Base-by-base conservation (phyloP, 2,113 vertebrate species). In the Telmatochromis brachygnathus region DNA sequence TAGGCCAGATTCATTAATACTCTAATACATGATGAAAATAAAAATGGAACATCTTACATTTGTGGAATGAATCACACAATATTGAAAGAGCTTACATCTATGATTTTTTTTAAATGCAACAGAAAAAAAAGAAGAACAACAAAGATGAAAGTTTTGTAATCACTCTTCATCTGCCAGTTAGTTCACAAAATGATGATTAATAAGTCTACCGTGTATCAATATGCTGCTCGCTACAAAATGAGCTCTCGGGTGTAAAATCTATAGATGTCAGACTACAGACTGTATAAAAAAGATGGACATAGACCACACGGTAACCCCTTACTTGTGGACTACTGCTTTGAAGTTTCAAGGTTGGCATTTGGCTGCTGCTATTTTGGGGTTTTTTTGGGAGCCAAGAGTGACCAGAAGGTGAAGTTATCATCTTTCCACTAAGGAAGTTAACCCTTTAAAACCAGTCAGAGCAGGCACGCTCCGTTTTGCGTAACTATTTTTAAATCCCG, bases 381-480 rank as follows among this genome's bases (percentile, higher is more conserved):
- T 23, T 51, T n/a, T 28, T 28, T 5, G 7, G 35, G 19, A 23
- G n/a, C 35, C 3, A 70, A 39, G 62, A 39, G 35, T 70, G 62
- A 70, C n/a, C 65, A 70, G 37, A 42, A 70, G 65, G 12, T 70
- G 65, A 70, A 9, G 11, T 68, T 65, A 37, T 37, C 30, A 33
- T 19, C 1, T 62, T 42, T 70, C 37, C n/a, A 23, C 13, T 6
- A 15, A 70, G 7, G 42, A 13, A 13, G 2, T 42, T 42, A 42
- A 13, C 39, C 3, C 39, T 42, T 42, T 42, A 42, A 42, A 42
- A 6, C 39, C 12, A 12, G 39, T 42, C 39, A 6, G 39, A 42
- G 39, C 3, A 0, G 5, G 39, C 11, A 42, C 12, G 0, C 3
- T 42, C 39, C 0, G 39, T 42, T 42, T 42, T 42, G 0, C 39